phyloP scores from a whole-genome alignment of 2,797 vertebrate species.

The Stomatorhinus walkeri region DNA sequence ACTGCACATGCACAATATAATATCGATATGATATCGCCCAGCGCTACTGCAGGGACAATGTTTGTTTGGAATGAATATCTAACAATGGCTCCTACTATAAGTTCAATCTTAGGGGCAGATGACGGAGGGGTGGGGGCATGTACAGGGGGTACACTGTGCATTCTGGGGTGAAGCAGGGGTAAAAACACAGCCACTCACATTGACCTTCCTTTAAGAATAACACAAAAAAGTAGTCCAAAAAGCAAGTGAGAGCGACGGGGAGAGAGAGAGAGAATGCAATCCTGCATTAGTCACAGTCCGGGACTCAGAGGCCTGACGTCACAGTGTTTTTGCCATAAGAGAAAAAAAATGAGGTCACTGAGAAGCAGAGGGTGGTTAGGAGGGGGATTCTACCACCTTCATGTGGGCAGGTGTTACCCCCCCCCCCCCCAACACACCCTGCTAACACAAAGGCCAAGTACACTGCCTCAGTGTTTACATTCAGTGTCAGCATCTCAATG shows the following conservation, averaged over 20 bases:
- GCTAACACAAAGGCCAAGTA: neutral
- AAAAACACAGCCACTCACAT: neutral
- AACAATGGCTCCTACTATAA: neutral
- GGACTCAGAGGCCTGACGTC: conserved; percentile 18
- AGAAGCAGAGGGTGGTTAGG: neutral
- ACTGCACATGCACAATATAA: neutral
- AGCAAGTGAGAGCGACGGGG: neutral
- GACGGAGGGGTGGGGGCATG: neutral
- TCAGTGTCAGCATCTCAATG: conserved; percentile 26
- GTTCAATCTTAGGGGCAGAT: neutral
- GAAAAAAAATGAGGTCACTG: conserved; percentile 9
- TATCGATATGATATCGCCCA: neutral
- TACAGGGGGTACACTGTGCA: neutral
- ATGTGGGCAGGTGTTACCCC: conserved; percentile 6
- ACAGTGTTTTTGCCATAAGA: conserved; percentile 2
- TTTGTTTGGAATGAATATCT: neutral
- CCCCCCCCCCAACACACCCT: neutral
- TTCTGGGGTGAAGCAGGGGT: neutral
- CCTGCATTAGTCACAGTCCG: conserved; percentile 29
- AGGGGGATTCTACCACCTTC: conserved; percentile 13
- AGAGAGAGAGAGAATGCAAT: neutral
- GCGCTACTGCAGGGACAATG: neutral
- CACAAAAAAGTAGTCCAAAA: neutral
- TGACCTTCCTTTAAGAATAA: neutral
- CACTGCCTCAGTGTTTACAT: conserved; percentile 57